Evolutionary conservation across 2,888 invertebrate genomes (phyloP), one percentile per base, ranked within the genome.

Genomic region (Caradrina clavipalpis): DNA sequence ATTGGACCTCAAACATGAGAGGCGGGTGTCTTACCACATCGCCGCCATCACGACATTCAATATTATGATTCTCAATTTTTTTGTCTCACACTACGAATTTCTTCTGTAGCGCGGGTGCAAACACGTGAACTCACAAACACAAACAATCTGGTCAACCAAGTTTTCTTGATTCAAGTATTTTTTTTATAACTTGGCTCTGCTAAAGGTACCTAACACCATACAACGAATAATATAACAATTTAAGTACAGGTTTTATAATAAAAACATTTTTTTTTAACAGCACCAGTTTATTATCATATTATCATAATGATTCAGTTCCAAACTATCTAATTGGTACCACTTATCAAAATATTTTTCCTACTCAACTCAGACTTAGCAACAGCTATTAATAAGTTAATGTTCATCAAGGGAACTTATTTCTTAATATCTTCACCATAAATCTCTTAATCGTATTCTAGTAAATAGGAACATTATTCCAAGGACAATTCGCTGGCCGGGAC

Each of bases 401-500:
- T 57, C 26, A 26, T 17, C 19, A 19, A 0, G 42, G 10, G 54
- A 51, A 61, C n/a, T 17, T 65, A 8, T 51, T 49, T 49, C 22
- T 19, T 15, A 8, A 42, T 26, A 35, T 4, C 2, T 57, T 55
- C 49, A 49, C 54, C 61, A 69, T 69, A 60, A 58, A 57, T 60
- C 53, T 71, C 54, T 10, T 55, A 13, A 42, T 49, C 50, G 57
- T 69, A 55, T 26, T 58, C n/a, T 65, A 73, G 35, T 21, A 21
- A n/a, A 47, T 35, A 65, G 58, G 63, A 57, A 75, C 63, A 17
- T 78, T 73, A 82, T 8, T 85, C 73, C 15, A 78, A 5, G 21
- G 78, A 49, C 3, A 92, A 67, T 26, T 91, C 87, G 49, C 84
- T 81, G 1, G 66, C 55, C 0, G 89, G 86, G 0, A 89, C 69